phyloP scores from a whole-genome alignment of 2,797 vertebrate genomes.

The Bufotes viridis region DNA sequence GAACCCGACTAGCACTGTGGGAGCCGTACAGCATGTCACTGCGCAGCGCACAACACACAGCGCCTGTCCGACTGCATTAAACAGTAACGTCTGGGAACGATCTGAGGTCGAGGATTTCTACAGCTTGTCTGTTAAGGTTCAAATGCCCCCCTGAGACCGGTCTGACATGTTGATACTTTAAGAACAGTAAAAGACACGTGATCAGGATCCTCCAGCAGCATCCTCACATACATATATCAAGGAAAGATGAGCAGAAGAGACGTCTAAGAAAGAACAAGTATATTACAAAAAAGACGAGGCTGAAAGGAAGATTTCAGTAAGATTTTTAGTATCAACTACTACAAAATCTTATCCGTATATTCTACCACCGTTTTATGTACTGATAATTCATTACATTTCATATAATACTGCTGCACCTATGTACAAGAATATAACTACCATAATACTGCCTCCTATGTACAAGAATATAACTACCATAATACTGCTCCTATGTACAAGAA shows the following conservation, averaged over 20 bases:
- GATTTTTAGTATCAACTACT: too few relatives aligned
- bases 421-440: too few relatives aligned
- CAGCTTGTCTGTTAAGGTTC: conserved; percentile 16
- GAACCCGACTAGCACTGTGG: background rate
- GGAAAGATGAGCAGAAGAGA: background rate
- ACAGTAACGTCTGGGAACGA: background rate
- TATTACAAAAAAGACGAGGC: too few relatives aligned
- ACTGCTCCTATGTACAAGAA: background rate
- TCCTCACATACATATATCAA: background rate
- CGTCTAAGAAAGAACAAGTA: background rate
- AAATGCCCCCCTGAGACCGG: background rate
- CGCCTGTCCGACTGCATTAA: conserved; percentile 17
- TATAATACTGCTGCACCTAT: too few relatives aligned
- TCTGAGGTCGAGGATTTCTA: background rate
- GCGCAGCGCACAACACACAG: background rate
- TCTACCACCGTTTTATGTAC: too few relatives aligned
- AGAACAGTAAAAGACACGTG: background rate
- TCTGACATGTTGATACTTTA: background rate
- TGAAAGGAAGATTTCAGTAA: too few relatives aligned
- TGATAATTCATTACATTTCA: too few relatives aligned
- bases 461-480: background rate
- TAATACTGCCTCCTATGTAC: too few relatives aligned
- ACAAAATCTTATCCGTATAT: too few relatives aligned
- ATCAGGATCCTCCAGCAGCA: background rate
- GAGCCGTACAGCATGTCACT: background rate